Base-by-base conservation (phyloP, 2,888 invertebrate genomes). In the Thumatha senex region DNA sequence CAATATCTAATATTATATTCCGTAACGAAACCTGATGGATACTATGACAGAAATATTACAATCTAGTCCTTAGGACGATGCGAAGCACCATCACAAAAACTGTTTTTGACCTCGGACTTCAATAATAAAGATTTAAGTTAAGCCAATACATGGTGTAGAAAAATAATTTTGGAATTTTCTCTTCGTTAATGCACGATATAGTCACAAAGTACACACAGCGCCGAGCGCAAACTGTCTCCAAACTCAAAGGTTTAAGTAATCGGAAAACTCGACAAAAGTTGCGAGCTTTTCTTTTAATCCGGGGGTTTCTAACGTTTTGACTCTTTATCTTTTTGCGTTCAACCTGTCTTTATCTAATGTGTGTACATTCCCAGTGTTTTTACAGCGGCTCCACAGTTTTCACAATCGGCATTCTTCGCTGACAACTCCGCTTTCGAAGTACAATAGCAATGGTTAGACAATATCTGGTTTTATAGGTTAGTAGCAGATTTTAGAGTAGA, bases 181-280 rank as follows among this genome's bases (percentile, higher is more conserved):
- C 41, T 42, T 46, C 31, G 29, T 29, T 40, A 35, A 35, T 51
- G 12, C 18, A 34, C 10, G 35, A 46, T 46, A 46, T 35, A 36
- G 30, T 29, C 45, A 29, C 46, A 47, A 43, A 46, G 31, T 31
- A 31, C 39, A 35, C 34, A 48, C 29, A 40, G 47, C n/a, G 40
- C n/a, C 18, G 15, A 35, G 47, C n/a, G 44, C 46, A 39, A 43
- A 43, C 46, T 15, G 40, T 44, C 48, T 40, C 44, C 48, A 9
- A 58, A 58, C 62, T 61, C 52, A 7, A 40, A 39, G 53, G 52
- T 46, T 65, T 51, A 61, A 65, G 61, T 63, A 61, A 63, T 63
- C 58, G 66, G 34, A 53, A 51, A 65, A 61, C 55, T 48, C 48
- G 47, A 45, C 49, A 48, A 46, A 63, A 61, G 41, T 61, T 48